These are phyloP conservation scores for Zalophus californianus DNA, from an alignment of 2,797 vertebrate genomes.

Conservation along the genomic window DNA sequence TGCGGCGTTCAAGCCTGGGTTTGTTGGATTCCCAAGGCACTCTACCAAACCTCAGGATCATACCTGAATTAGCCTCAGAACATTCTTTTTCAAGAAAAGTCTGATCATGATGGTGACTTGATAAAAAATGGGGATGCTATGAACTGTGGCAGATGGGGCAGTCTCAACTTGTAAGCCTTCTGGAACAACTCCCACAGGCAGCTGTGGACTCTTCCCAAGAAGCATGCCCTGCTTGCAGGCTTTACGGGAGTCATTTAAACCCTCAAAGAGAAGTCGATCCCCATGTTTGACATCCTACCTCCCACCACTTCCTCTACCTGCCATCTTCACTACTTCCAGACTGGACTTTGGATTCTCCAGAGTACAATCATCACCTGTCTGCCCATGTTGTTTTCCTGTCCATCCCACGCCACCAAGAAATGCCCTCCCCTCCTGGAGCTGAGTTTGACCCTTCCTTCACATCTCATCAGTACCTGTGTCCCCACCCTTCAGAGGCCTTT, in stretches of 20 bases:
- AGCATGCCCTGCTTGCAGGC: not conserved
- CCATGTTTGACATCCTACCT: not conserved
- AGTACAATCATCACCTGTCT: not conserved
- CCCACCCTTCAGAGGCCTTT: not conserved
- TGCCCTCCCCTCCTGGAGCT: not conserved
- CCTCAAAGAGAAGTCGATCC: not conserved
- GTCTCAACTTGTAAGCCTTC: not conserved
- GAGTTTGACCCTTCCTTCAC: not conserved
- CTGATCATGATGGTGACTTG: not conserved
- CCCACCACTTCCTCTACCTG: not conserved
- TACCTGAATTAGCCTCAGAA: not conserved
- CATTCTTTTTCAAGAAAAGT: not conserved
- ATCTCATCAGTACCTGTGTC: not conserved
- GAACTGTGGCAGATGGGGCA: fast-evolving
- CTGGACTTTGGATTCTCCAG: not conserved
- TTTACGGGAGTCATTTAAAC: not conserved
- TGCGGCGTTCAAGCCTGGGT: not conserved
- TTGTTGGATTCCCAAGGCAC: not conserved
- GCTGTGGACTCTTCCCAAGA: not conserved
- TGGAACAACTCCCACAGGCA: not conserved
- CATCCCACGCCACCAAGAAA: not conserved
- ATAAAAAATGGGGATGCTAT: not conserved
- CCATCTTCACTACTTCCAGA: not conserved
- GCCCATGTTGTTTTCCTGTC: not conserved
- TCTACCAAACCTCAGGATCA: not conserved